These are phyloP conservation scores for Ctena decussata DNA, from an alignment of 2,888 invertebrate species.

Conservation along the genomic window DNA sequence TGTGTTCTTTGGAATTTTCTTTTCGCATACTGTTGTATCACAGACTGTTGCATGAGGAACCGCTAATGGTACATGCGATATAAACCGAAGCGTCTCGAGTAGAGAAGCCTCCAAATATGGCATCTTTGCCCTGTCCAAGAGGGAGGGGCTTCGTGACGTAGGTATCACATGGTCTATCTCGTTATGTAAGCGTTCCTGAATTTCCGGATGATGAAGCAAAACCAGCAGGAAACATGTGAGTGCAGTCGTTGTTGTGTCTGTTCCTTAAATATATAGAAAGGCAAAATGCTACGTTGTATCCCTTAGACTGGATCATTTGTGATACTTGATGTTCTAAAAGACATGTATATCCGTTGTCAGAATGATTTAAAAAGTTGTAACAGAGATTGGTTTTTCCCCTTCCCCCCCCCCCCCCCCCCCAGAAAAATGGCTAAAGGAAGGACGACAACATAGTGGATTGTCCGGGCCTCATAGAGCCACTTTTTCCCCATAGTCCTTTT, in stretches of 20 bases:
- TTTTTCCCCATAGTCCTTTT: too few relatives aligned
- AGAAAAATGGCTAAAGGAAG: too few relatives aligned
- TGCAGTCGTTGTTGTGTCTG: conserved; percentile 82
- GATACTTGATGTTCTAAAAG: too few relatives aligned
- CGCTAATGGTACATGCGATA: conserved; percentile 78
- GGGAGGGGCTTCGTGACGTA: conserved; percentile 49
- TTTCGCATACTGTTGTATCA: conserved; percentile 71
- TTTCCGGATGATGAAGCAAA: conserved; percentile 73
- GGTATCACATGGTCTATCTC: conserved; percentile 72
- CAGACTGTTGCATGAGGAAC: conserved; percentile 76
- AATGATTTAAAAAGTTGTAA: too few relatives aligned
- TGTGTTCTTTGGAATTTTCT: conserved; percentile 70
- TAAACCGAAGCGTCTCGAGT: conserved; percentile 67
- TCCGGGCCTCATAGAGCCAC: too few relatives aligned
- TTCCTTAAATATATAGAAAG: conserved; percentile 78
- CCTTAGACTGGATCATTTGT: too few relatives aligned
- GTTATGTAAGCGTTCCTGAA: conserved; percentile 73
- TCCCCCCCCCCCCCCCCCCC: too few relatives aligned
- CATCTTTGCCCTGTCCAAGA: conserved; percentile 65
- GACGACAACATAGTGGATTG: too few relatives aligned
- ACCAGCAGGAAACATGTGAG: conserved; percentile 78
- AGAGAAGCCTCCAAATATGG: conserved; percentile 64
- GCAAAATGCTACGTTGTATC: too few relatives aligned
- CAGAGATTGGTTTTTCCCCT: too few relatives aligned
- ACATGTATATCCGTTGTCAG: too few relatives aligned